Percentiles rank a stretch among this genome's conserved stretches.
Conservation (phyloP, 2,113 vertebrate genomes). For the Pseudorasbora parva region DNA sequence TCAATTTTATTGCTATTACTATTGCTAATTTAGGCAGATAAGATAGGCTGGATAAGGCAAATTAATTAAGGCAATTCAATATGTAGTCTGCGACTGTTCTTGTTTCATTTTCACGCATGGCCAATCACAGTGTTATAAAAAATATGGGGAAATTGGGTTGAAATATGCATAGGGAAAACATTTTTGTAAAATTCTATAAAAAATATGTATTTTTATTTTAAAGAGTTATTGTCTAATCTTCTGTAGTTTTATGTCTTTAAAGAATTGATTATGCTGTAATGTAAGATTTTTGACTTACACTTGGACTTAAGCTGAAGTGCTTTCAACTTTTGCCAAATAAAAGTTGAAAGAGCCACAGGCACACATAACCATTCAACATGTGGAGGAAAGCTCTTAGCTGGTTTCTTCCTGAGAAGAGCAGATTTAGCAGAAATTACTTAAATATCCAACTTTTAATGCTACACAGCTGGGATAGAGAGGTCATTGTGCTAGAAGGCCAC, state of each 20-base stretch:
- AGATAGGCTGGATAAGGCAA: background rate
- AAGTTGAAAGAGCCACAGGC: conserved; percentile 51
- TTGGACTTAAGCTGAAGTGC: background rate
- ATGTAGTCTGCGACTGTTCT: background rate
- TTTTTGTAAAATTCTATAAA: background rate
- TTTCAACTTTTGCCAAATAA: conserved; percentile 33
- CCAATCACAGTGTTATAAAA: background rate
- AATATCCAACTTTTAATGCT: conserved; percentile 52
- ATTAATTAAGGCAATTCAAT: background rate
- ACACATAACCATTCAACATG: conserved; percentile 37
- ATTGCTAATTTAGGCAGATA: background rate
- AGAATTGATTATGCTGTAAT: conserved; percentile 10
- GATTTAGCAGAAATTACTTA: conserved; percentile 61
- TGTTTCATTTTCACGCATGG: background rate
- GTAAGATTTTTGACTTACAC: background rate
- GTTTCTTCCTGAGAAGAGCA: conserved; percentile 54
- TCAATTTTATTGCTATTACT: too few relatives aligned
- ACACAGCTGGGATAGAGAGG: conserved; percentile 50
- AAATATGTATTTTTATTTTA: too few relatives aligned
- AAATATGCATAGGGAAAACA: background rate
- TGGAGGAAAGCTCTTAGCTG: conserved; percentile 34
- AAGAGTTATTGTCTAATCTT: too few relatives aligned
- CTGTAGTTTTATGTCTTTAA: background rate
- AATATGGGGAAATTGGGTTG: too few relatives aligned
- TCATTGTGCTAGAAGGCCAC: conserved; percentile 6